Base-by-base conservation (phyloP, 2,888 invertebrate genomes). In the Eulithis testata region DNA sequence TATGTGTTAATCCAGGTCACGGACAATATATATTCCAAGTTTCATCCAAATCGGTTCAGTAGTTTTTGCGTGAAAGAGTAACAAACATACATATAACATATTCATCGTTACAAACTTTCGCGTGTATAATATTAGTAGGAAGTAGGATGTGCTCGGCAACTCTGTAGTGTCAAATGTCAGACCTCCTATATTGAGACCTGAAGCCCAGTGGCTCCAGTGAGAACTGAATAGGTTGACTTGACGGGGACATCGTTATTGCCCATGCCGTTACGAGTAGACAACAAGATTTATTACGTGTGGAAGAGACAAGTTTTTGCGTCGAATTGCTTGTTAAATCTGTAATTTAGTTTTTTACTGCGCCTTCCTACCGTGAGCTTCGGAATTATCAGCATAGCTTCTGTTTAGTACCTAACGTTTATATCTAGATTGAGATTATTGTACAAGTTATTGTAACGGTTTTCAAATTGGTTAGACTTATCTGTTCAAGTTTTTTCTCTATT, bases 211-310 rank as follows among this genome's bases (percentile, higher is more conserved):
- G 50, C 58, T 9, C 40, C 43, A 54, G 54, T 63, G 63, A 60
- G 63, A 63, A 67, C 57, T 63, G 53, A 63, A 63, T 66, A 63
- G 60, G 57, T 50, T 66, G 66, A 58, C 60, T 50, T 66, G 66
- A 58, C 60, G 50, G 49, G 63, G 70, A 64, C 67, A 65, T 65
- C 70, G 70, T 72, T 73, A 72, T 73, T 70, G 69, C 72, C 62
- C 66, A 74, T 74, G 74, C 75, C 73, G 73, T 74, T 75, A 51
- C 65, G 43, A 66, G 61, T 55, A 65, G 54, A 50, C 61, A 53
- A 45, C 55, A 69, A 71, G 78, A 84, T 84, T 84, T 83, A 84
- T 75, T 73, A 77, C 75, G 80, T 84, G 83, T 77, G 73, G 76
- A 73, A 58, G 63, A 71, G 73, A 76, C 76, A 71, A 76, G 72